These are phyloP conservation scores for Rhegmatorhina hoffmannsi DNA, from an alignment of 2,113 vertebrate species.

Conservation along the genomic window DNA sequence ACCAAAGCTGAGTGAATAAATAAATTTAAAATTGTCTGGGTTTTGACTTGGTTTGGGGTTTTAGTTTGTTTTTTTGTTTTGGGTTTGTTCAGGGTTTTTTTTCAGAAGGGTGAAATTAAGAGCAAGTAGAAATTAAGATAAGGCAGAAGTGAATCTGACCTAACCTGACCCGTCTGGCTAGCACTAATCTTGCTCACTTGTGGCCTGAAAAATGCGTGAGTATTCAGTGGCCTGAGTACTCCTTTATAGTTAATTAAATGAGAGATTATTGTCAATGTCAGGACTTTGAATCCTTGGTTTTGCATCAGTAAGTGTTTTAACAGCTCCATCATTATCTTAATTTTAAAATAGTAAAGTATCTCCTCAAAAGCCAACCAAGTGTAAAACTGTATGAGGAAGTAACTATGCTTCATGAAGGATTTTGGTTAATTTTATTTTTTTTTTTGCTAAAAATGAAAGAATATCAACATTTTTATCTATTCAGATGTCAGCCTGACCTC, in stretches of 20 bases:
- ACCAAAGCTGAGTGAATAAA: neutral
- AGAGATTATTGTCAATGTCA: neutral
- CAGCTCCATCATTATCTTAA: neutral
- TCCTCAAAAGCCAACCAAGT: neutral
- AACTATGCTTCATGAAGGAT: neutral
- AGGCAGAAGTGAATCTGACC: neutral
- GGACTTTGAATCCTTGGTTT: neutral
- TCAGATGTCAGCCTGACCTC: neutral
- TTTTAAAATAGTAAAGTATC: neutral
- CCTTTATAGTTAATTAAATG: neutral
- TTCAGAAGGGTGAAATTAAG: neutral
- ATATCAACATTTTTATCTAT: neutral
- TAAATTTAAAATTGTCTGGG: neutral
- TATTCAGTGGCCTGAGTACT: neutral
- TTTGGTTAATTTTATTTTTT: neutral
- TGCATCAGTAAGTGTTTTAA: neutral
- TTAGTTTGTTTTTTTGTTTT: neutral
- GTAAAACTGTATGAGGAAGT: neutral
- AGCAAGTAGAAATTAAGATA: neutral
- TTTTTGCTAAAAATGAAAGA: neutral
- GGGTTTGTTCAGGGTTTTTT: neutral
- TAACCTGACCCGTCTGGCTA: neutral
- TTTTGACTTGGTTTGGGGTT: neutral
- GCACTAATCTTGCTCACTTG: neutral
- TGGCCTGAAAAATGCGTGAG: neutral